phyloP scores from a whole-genome alignment of 2,113 vertebrate species.

The Chamaea fasciata region DNA sequence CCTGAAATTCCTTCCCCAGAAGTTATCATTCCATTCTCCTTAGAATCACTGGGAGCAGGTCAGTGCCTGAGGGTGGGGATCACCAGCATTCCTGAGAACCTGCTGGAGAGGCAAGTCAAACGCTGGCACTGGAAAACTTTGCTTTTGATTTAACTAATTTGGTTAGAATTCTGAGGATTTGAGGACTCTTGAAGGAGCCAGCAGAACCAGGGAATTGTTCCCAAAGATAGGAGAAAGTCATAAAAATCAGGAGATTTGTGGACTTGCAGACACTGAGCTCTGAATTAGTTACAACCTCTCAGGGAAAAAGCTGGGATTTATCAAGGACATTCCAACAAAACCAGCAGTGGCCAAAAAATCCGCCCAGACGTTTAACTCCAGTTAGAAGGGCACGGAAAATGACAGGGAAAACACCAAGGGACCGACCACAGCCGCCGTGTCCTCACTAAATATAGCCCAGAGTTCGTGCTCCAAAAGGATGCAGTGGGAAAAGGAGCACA shows the following conservation, averaged over 20 bases:
- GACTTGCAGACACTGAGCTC: background rate
- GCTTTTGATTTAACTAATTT: background rate
- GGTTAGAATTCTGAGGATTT: background rate
- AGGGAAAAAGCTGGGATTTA: background rate
- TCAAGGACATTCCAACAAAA: constrained; percentile 36
- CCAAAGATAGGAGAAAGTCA: background rate
- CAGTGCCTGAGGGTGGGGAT: background rate
- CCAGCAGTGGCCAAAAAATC: background rate
- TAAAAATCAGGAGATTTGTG: background rate
- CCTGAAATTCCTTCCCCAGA: background rate
- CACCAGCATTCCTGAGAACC: background rate
- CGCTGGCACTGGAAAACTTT: background rate
- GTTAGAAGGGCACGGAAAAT: constrained; percentile 5
- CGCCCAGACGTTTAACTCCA: background rate
- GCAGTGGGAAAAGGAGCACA: background rate
- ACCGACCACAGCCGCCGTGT: background rate
- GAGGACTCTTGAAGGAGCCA: background rate
- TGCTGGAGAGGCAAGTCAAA: background rate
- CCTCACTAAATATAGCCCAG: constrained; percentile 26
- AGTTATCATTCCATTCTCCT: background rate
- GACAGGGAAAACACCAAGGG: constrained; percentile 3
- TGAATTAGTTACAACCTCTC: background rate
- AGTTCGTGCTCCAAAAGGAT: background rate
- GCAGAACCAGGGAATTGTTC: background rate
- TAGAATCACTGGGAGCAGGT: background rate